Evolutionary conservation across 2,113 vertebrate species (phyloP).

Genomic region (Sitta europaea): DNA sequence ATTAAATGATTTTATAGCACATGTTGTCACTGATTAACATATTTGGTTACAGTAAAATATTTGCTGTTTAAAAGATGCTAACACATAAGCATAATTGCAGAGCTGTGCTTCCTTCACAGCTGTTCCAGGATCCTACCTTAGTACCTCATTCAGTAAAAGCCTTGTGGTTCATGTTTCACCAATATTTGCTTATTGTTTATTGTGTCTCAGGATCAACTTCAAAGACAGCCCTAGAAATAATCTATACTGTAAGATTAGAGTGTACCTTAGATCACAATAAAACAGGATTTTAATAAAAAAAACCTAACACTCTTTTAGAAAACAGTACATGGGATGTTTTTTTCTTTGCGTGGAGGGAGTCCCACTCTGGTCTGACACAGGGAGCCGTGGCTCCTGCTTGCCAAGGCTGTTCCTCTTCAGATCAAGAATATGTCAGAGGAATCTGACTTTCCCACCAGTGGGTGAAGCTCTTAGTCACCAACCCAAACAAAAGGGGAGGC

Average conservation of each 20-base stretch:
- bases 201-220: background rate
- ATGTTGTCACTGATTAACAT: background rate
- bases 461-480: constrained; percentile 35
- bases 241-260: background rate
- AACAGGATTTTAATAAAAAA: background rate
- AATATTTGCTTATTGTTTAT: background rate
- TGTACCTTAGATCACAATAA: background rate
- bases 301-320: fast-evolving
- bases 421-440: constrained; percentile 23
- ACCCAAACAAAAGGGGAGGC: constrained; percentile 18
- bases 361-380: background rate
- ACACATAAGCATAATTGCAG: background rate
- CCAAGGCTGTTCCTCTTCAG: background rate
- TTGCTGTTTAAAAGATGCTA: background rate
- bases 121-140: background rate
- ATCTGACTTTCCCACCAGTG: constrained; percentile 39
- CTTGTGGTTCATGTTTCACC: background rate
- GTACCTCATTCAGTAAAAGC: background rate
- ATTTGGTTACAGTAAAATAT: background rate
- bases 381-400: background rate
- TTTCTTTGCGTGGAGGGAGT: background rate
- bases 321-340: background rate
- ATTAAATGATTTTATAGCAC: background rate
- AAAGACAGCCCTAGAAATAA: background rate
- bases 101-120: background rate